Percentiles rank a stretch among this genome's conserved stretches.
Conservation (phyloP, 2,113 vertebrate species). For the Aptenodytes patagonicus region DNA sequence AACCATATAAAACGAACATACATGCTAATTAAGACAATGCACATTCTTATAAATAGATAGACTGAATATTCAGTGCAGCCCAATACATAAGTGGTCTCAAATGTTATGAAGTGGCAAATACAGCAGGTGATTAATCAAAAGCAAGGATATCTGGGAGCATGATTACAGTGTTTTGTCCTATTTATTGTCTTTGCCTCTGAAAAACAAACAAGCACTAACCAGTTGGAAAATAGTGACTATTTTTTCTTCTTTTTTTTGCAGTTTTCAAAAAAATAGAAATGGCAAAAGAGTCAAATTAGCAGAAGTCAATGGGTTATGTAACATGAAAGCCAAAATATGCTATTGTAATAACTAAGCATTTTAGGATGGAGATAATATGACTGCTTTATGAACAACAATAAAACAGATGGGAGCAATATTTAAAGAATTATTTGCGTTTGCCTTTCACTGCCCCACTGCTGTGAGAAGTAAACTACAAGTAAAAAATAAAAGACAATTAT, state of each 20-base stretch:
- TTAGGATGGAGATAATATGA: not conserved
- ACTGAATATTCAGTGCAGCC: not conserved
- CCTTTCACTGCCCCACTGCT: not conserved
- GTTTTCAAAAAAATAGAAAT: not conserved
- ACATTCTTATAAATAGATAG: not conserved
- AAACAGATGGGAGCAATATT: not conserved
- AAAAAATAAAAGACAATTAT: not conserved
- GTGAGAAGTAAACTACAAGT: not conserved
- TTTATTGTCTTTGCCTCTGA: not conserved
- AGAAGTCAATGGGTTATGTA: not conserved
- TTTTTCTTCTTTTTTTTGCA: not conserved
- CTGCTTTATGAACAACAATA: not conserved
- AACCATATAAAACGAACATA: not conserved
- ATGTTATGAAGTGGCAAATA: not conserved
- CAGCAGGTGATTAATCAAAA: not conserved
- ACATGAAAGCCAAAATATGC: not conserved
- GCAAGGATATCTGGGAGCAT: not conserved
- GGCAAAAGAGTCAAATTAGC: not conserved
- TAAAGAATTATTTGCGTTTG: not conserved
- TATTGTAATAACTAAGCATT: not conserved
- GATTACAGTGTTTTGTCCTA: not conserved
- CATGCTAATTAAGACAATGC: not conserved
- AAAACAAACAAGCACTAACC: not conserved
- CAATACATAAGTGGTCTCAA: not conserved
- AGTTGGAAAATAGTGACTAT: not conserved